phyloP scores from a whole-genome alignment of 2,888 invertebrate genomes.

The Malthinus flaveolus region DNA sequence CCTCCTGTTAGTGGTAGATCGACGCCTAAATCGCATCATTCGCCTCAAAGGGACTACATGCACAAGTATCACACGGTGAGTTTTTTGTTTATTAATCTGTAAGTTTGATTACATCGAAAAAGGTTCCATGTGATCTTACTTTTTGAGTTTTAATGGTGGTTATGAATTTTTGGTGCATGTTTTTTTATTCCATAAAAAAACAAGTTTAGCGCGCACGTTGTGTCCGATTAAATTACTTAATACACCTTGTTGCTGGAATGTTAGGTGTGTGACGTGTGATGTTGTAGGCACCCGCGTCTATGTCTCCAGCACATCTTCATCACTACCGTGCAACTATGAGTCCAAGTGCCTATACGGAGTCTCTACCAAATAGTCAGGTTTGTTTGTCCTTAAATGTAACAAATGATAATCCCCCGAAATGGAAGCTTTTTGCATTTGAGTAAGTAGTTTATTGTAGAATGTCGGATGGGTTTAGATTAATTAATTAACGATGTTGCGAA shows the following conservation, averaged over 20 bases:
- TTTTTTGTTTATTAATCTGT: background rate
- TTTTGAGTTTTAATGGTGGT: background rate
- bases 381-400: slow-evolving; percentile 37
- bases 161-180: slow-evolving; percentile 4
- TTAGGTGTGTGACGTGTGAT: slow-evolving; percentile 45
- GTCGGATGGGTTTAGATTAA: too few species aligned
- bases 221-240: slow-evolving; percentile 15
- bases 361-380: slow-evolving; percentile 83
- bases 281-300: slow-evolving; percentile 86
- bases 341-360: slow-evolving; percentile 70
- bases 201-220: slow-evolving; percentile 20
- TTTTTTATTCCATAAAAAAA: background rate
- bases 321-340: slow-evolving; percentile 69
- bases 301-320: slow-evolving; percentile 85
- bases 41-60: slow-evolving; percentile 80
- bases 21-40: slow-evolving; percentile 78
- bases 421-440: slow-evolving; percentile 1
- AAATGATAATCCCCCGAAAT: background rate
- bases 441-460: background rate
- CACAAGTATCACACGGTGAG: slow-evolving; percentile 97
- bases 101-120: background rate
- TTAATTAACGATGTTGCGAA: too few species aligned
- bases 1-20: slow-evolving; percentile 90
- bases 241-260: slow-evolving; percentile 30
- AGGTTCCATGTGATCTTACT: too few species aligned